phyloP scores from a whole-genome alignment of 2,888 invertebrate genomes.

The Eulithis prunata region DNA sequence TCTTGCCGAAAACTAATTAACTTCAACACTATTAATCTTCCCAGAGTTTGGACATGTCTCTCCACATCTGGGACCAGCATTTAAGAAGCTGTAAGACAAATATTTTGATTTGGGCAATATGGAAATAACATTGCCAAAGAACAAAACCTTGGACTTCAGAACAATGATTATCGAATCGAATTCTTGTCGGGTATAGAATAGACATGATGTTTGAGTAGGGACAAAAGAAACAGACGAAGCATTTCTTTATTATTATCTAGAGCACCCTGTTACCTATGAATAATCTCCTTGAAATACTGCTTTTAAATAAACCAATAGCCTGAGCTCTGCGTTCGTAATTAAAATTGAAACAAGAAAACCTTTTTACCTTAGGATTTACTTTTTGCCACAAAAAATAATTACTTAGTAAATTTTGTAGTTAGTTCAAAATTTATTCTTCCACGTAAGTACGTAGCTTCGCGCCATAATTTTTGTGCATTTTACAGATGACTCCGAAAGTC shows the following conservation, averaged over 20 bases:
- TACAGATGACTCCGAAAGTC: too few relatives aligned
- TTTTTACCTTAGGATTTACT: too few relatives aligned
- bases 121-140: slow-evolving; percentile 4
- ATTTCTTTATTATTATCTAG: background rate
- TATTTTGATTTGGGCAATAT: slow-evolving; percentile 27
- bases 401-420: too few relatives aligned
- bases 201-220: background rate
- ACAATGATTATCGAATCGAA: background rate
- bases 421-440: too few relatives aligned
- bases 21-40: slow-evolving; percentile 60
- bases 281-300: background rate
- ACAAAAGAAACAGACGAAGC: background rate
- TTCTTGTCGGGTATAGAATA: background rate
- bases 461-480: too few relatives aligned
- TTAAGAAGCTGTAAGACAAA: slow-evolving; percentile 38
- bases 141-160: background rate
- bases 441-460: too few relatives aligned
- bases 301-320: background rate
- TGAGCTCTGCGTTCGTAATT: too few relatives aligned
- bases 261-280: background rate
- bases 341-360: too few relatives aligned
- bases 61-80: slow-evolving; percentile 45
- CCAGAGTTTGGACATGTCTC: slow-evolving; percentile 50
- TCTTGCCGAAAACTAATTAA: slow-evolving; percentile 61
- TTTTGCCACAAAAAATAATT: too few relatives aligned